Percentiles rank a stretch among this genome's conserved stretches.
phyloP scores from a whole-genome alignment of 2,113 vertebrate species.

The Burhinus bistriatus region DNA sequence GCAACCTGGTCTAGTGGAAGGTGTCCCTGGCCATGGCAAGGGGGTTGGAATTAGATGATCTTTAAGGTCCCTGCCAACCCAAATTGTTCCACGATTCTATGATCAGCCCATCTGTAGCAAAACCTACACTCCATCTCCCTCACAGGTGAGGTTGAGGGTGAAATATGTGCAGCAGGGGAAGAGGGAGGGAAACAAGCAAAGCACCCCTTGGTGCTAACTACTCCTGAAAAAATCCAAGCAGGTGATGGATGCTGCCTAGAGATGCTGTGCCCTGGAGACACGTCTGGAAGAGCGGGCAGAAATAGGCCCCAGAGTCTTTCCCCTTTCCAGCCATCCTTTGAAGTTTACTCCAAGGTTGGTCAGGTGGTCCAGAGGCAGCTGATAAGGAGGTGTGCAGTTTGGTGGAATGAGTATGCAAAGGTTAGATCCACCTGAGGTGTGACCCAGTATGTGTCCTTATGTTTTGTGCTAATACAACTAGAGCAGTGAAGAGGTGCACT shows the following conservation, averaged over 20 bases:
- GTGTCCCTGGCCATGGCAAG: no score
- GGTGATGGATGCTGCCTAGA: not conserved
- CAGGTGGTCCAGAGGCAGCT: accelerated
- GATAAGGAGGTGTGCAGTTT: not conserved
- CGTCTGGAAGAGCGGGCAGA: accelerated
- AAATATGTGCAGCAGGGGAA: not conserved
- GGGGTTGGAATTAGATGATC: no score
- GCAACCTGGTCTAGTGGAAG: no score
- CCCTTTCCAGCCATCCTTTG: not conserved
- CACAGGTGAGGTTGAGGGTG: not conserved
- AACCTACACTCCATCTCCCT: not conserved
- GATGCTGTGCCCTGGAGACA: not conserved
- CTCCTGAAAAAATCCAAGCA: not conserved
- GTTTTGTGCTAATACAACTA: not conserved
- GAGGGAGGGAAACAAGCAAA: not conserved
- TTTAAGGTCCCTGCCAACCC: no score
- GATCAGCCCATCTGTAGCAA: not conserved
- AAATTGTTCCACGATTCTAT: no score
- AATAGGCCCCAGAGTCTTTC: accelerated
- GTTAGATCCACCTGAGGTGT: not conserved
- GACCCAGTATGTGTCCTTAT: accelerated
- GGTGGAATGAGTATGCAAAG: not conserved
- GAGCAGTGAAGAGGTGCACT: not conserved
- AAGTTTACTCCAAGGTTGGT: not conserved
- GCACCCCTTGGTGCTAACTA: not conserved